Conservation (phyloP, 2,888 invertebrate genomes). For the Acleris holmiana region DNA sequence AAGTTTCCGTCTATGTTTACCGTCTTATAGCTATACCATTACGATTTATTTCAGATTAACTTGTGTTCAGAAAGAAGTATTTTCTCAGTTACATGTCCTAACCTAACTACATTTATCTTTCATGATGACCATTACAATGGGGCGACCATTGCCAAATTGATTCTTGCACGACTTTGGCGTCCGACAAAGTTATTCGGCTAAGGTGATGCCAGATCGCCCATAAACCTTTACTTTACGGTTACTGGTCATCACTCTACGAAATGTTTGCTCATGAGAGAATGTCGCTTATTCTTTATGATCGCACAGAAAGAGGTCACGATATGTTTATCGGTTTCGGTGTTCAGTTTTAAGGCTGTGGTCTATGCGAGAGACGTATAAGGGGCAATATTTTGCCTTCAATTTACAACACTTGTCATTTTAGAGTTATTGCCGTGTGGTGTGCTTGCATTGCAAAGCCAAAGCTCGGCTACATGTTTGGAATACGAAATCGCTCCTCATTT, state of each 20-base stretch:
- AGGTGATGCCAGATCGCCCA: constrained; percentile 24
- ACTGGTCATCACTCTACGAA: constrained; percentile 24
- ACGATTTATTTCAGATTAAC: background rate
- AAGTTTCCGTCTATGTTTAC: background rate
- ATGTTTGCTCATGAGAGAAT: constrained; percentile 22
- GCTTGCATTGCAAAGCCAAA: constrained; percentile 19
- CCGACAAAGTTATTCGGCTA: constrained; percentile 14
- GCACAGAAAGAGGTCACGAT: constrained; percentile 6
- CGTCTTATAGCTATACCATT: background rate
- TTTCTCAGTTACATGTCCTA: background rate
- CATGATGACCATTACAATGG: constrained; percentile 3
- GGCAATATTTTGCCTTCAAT: constrained; percentile 14
- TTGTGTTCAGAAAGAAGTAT: background rate
- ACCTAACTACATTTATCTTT: constrained; percentile 1
- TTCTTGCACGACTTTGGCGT: constrained; percentile 13
- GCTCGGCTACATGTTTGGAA: constrained; percentile 13
- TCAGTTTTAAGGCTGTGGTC: background rate
- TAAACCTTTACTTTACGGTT: constrained; percentile 30
- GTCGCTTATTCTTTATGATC: constrained; percentile 15
- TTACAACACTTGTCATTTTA: constrained; percentile 29
- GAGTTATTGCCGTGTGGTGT: constrained; percentile 21
- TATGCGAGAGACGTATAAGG: constrained; percentile 7
- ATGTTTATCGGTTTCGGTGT: constrained; percentile 15
- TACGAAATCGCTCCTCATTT: constrained; percentile 26
- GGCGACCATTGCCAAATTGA: constrained; percentile 22